A percentile compares a stretch with the other conserved stretches of the same genome.
phyloP scores from a whole-genome alignment of 2,797 vertebrate species.

The Chlorospingus flavigularis region DNA sequence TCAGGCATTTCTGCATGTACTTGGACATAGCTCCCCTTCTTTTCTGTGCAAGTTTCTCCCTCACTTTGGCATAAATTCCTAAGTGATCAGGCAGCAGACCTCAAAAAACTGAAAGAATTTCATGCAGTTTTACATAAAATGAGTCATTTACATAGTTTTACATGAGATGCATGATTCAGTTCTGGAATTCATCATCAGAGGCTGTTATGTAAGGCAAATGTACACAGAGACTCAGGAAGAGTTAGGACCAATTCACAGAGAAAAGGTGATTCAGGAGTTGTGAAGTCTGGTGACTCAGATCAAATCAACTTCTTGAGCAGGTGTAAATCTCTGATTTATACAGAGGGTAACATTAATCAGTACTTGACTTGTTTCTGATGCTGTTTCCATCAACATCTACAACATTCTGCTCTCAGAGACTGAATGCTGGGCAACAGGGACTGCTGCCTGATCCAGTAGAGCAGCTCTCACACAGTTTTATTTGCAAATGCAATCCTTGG shows the following conservation, averaged over 20 bases:
- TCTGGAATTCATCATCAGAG: neutral
- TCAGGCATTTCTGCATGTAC: neutral
- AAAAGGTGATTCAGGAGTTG: neutral
- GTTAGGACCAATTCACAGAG: neutral
- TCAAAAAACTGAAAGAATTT: neutral
- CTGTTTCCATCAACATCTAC: neutral
- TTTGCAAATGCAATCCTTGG: conserved; percentile 9
- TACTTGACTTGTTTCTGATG: neutral
- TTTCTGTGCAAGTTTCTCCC: neutral
- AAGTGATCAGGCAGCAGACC: neutral
- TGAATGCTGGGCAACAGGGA: neutral
- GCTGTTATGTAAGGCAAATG: neutral
- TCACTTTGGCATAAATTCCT: neutral
- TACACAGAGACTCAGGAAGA: neutral
- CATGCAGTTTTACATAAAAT: neutral
- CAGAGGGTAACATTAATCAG: neutral
- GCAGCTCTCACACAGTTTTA: neutral
- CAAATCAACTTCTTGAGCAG: neutral
- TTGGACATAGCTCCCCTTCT: neutral
- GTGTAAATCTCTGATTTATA: neutral
- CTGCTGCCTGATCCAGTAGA: neutral
- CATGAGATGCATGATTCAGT: neutral
- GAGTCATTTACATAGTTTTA: neutral
- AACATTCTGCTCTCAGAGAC: neutral
- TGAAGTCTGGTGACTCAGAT: neutral